phyloP scores from a whole-genome alignment of 1,140 invertebrate species.

The Vollenhovia emeryi region DNA sequence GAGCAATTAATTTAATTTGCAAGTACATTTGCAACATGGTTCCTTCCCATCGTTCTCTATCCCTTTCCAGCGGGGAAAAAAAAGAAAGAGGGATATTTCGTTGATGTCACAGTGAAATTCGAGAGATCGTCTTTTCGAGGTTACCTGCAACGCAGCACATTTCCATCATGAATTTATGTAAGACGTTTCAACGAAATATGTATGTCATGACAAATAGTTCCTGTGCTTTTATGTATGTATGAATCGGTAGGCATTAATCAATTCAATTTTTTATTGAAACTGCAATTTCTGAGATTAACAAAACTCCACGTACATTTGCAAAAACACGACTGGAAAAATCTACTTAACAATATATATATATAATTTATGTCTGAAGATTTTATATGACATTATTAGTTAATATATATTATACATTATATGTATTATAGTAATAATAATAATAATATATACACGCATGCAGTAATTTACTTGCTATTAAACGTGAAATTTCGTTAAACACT shows the following conservation, averaged over 20 bases:
- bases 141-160: constrained; percentile 33
- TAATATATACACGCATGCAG: background rate
- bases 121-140: constrained; percentile 64
- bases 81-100: constrained; percentile 39
- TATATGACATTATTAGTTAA: background rate
- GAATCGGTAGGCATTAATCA: background rate
- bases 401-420: too few species aligned
- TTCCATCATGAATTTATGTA: constrained; percentile 28
- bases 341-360: background rate
- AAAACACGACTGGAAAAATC: background rate
- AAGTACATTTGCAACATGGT: constrained; percentile 2
- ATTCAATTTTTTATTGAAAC: background rate
- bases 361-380: background rate
- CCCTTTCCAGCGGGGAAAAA: background rate
- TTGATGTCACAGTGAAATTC: constrained; percentile 65
- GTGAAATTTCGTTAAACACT: background rate
- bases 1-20: constrained; percentile 48
- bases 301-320: background rate
- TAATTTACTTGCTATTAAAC: background rate
- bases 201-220: constrained; percentile 35
- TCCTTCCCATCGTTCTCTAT: constrained; percentile 11
- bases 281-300: background rate
- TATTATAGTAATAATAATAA: too few species aligned
- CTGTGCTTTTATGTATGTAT: background rate
- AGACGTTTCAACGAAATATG: constrained; percentile 6